Conservation (phyloP, 2,888 invertebrate species). For the Nemapogon koenigi region DNA sequence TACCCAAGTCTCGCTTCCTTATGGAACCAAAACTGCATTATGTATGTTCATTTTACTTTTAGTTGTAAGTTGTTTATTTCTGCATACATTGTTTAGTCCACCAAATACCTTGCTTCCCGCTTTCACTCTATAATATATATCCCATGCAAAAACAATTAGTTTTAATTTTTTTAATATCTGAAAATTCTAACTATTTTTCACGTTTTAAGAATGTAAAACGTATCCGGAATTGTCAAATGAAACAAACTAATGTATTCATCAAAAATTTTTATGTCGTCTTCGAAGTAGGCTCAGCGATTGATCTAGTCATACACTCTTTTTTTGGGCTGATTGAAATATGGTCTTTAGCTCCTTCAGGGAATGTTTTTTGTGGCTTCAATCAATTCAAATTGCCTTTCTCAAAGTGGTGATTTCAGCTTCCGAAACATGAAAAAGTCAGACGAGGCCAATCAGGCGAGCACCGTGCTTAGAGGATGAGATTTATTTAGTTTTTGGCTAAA, state of each 20-base stretch:
- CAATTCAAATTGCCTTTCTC: background rate
- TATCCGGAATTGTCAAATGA: background rate
- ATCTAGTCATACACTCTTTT: background rate
- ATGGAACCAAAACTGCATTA: no score
- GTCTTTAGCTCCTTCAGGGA: background rate
- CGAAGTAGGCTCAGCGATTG: background rate
- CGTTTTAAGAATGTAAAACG: background rate
- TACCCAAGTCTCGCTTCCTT: no score
- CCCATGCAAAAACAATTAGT: no score
- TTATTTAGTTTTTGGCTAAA: no score
- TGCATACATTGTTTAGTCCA: no score
- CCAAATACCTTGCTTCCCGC: no score
- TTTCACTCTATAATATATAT: no score
- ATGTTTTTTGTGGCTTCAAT: background rate
- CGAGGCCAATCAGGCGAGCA: background rate
- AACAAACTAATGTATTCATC: background rate
- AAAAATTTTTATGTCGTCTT: background rate
- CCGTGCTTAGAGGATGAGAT: no score
- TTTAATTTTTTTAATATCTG: no score
- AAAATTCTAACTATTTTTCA: no score
- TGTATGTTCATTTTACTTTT: no score
- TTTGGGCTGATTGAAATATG: background rate
- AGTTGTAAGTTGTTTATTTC: no score
- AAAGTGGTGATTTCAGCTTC: background rate
- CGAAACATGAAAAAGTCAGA: background rate